Percentiles rank a stretch among this genome's conserved stretches.
Evolutionary conservation across 1,140 invertebrate species (phyloP).

Genomic region (Centruroides sculpturatus): DNA sequence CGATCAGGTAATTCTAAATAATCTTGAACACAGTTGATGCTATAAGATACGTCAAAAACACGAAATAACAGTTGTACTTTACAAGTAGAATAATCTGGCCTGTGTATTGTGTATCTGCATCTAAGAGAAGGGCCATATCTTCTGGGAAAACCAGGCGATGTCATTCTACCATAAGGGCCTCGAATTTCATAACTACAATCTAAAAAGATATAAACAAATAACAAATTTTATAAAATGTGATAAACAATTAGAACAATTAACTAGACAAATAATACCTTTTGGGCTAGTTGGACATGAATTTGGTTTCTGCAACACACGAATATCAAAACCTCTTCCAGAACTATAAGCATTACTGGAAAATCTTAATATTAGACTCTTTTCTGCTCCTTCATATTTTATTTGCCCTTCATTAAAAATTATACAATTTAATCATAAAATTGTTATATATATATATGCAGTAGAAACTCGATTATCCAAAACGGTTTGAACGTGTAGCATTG

Average conservation of each 20-base stretch:
- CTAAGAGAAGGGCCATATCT: conserved; percentile 15
- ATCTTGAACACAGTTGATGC: conserved; percentile 9
- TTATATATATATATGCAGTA: too few species aligned
- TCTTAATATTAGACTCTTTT: conserved; percentile 1
- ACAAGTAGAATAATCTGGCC: conserved; percentile 16
- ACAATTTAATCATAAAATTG: too few species aligned
- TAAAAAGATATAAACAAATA: background rate
- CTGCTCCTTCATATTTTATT: too few species aligned
- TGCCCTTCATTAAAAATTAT: too few species aligned
- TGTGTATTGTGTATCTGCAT: conserved; percentile 18
- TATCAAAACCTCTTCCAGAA: conserved; percentile 16
- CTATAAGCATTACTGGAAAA: conserved; percentile 17
- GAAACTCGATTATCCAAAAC: too few species aligned
- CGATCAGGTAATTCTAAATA: conserved; percentile 16
- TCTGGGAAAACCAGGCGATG: conserved; percentile 17
- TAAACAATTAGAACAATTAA: too few species aligned
- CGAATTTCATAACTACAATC: conserved; percentile 8
- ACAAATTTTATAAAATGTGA: too few species aligned
- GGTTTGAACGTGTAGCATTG: too few species aligned
- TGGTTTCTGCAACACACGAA: conserved; percentile 13
- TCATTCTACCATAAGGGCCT: conserved; percentile 4
- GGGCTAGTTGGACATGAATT: conserved; percentile 4
- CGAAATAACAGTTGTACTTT: conserved; percentile 18
- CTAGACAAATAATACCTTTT: too few species aligned
- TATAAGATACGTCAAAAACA: conserved; percentile 19